phyloP scores from a whole-genome alignment of 2,113 vertebrate genomes.

The Prochilodus magdalenae region DNA sequence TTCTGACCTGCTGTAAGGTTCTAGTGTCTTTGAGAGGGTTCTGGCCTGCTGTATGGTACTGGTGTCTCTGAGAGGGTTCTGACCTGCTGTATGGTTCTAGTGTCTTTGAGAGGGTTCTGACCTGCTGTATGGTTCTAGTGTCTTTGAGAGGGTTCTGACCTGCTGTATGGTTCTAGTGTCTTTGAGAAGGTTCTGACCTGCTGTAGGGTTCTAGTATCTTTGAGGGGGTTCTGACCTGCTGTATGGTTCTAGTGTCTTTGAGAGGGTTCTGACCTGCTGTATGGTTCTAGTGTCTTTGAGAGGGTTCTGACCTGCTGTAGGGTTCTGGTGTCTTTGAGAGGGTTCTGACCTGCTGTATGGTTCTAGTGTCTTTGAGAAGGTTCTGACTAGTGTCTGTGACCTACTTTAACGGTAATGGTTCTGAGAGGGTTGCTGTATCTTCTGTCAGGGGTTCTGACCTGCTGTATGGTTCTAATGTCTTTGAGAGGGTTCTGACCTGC shows the following conservation, averaged over 20 bases:
- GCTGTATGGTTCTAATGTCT: no score
- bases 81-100: not conserved
- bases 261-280: not conserved
- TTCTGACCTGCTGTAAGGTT: not conserved
- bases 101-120: not conserved
- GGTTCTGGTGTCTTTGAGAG: not conserved
- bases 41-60: not conserved
- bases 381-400: no score
- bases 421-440: no score
- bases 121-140: not conserved
- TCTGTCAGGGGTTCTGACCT: no score
- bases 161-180: not conserved
- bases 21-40: not conserved
- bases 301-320: not conserved
- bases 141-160: not conserved
- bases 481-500: no score
- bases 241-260: no score
- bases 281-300: not conserved
- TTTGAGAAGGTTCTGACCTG: not conserved
- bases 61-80: not conserved
- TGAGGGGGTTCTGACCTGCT: no score
- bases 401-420: no score
- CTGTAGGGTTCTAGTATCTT: no score
- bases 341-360: not conserved
- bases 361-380: no score